These are phyloP conservation scores for Diadema setosum DNA, from an alignment of 35 echinoderm and acorn worm genomes.

Conservation along the genomic window DNA sequence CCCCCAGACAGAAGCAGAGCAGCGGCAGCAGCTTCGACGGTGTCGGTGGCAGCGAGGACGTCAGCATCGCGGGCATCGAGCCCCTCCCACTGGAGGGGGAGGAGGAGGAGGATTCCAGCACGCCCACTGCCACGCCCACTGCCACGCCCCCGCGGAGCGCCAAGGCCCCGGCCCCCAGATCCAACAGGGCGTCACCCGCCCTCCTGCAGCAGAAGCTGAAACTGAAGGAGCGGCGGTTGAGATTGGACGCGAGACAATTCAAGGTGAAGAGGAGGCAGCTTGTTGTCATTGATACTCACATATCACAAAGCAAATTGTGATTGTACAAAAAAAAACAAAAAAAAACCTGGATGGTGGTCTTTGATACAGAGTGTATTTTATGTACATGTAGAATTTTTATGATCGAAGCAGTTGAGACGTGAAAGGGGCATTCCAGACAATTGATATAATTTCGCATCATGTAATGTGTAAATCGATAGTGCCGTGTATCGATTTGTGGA, in stretches of 20 bases:
- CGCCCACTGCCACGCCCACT: not conserved
- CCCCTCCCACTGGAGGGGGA: too few species aligned
- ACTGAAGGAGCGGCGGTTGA: not conserved
- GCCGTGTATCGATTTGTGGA: too few species aligned
- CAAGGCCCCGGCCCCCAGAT: not conserved
- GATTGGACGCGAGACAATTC: not conserved
- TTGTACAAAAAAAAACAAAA: too few species aligned
- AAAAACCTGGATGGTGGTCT: too few species aligned
- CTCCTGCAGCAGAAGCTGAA: not conserved
- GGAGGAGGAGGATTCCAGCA: not conserved
- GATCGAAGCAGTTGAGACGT: too few species aligned
- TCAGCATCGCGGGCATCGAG: slow-evolving; percentile 60
- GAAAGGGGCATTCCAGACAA: too few species aligned
- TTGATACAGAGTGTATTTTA: too few species aligned
- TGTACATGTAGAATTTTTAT: too few species aligned
- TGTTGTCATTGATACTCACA: too few species aligned
- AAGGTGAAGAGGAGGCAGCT: not conserved
- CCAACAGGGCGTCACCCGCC: not conserved
- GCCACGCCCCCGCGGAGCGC: not conserved
- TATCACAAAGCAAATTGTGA: too few species aligned
- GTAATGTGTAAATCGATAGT: too few species aligned
- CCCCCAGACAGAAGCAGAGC: not conserved
- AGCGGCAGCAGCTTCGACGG: not conserved
- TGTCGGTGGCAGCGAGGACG: not conserved
- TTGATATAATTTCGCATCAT: too few species aligned